phyloP scores from a whole-genome alignment of 2,113 vertebrate species.

The rabbit (Oryctolagus cuniculus) region mOryCun1.1 NC_091434.1:153571001-153571500 shows the following conservation, averaged over 20 bases:
- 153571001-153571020: no score
- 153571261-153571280: not conserved
- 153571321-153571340: not conserved
- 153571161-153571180: no score
- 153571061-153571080: no score
- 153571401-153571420: not conserved
- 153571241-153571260: conserved; percentile 5
- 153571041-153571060: no score
- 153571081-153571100: no score
- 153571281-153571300: not conserved
- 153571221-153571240: not conserved
- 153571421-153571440: conserved; percentile 1
- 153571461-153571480: not conserved
- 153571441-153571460: not conserved
- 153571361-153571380: not conserved
- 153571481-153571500: not conserved
- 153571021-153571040: no score
- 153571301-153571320: not conserved
- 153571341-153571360: not conserved
- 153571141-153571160: no score
- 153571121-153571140: no score
- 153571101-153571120: no score
- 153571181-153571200: no score
- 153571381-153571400: not conserved
- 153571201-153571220: not conserved